These are phyloP conservation scores for Cladopsammia gracilis DNA, from an alignment of 64 coral and sea anemone genomes.

Conservation along the genomic window DNA sequence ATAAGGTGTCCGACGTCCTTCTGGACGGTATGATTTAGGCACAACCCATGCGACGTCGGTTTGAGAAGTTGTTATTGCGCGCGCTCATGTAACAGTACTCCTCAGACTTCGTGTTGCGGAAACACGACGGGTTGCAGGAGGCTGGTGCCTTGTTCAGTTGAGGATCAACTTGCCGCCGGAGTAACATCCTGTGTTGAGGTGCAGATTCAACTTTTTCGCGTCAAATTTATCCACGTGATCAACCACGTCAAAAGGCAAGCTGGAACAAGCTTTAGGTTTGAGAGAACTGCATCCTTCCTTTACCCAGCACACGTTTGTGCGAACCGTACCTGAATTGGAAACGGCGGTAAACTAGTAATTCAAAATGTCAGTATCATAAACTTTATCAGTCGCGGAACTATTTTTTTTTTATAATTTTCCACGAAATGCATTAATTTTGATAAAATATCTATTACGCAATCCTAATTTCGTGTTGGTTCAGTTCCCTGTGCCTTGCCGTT, in stretches of 20 bases:
- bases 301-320: not conserved
- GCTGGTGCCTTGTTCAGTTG: conserved; percentile 36
- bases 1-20: too few relatives aligned
- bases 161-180: not conserved
- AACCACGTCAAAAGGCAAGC: conserved; percentile 53
- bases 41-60: conserved; percentile 53
- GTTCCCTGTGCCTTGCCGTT: too few relatives aligned
- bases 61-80: conserved; percentile 63
- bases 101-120: conserved; percentile 50
- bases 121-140: conserved; percentile 36
- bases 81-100: conserved; percentile 56
- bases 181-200: conserved; percentile 33
- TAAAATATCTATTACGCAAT: too few relatives aligned
- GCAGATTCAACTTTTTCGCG: conserved; percentile 32
- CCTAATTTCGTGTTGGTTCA: too few relatives aligned
- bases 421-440: too few relatives aligned
- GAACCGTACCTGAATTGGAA: too few relatives aligned
- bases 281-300: conserved; percentile 44
- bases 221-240: conserved; percentile 12
- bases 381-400: too few relatives aligned
- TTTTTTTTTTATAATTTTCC: too few relatives aligned
- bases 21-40: too few relatives aligned
- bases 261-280: conserved; percentile 21
- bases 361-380: too few relatives aligned
- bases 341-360: too few relatives aligned